A percentile compares a stretch with the other conserved stretches of the same genome.
Conservation (phyloP, 2,113 vertebrate genomes). For the Scalopus aquaticus region DNA sequence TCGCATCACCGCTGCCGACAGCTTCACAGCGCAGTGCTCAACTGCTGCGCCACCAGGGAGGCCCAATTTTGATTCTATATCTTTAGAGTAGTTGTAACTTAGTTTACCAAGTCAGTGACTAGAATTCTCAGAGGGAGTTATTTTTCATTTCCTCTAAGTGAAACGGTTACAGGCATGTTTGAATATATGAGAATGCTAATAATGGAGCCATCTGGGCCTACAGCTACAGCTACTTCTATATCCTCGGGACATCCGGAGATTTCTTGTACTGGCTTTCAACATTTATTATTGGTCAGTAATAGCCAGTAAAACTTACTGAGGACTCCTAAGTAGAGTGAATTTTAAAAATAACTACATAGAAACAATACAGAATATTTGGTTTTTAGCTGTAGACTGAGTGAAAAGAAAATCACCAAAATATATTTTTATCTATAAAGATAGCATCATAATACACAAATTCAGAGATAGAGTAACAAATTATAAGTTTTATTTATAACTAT, state of each 20-base stretch:
- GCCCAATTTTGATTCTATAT: neutral
- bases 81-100: conserved; percentile 6
- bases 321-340: neutral
- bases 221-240: neutral
- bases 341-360: conserved; percentile 12
- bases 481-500: neutral
- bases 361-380: conserved; percentile 6
- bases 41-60: no score
- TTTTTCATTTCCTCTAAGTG: conserved; percentile 28
- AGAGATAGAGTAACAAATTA: neutral
- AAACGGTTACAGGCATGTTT: conserved; percentile 7
- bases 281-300: conserved; percentile 22
- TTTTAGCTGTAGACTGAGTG: neutral
- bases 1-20: no score
- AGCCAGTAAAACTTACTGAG: conserved; percentile 15
- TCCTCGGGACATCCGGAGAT: neutral
- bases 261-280: neutral
- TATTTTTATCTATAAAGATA: neutral
- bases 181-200: neutral
- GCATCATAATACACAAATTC: neutral
- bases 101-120: neutral
- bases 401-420: neutral
- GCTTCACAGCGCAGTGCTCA: no score
- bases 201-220: neutral
- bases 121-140: neutral